Conservation (phyloP, 2,888 invertebrate genomes). For the Agonopterix subpropinquella region DNA sequence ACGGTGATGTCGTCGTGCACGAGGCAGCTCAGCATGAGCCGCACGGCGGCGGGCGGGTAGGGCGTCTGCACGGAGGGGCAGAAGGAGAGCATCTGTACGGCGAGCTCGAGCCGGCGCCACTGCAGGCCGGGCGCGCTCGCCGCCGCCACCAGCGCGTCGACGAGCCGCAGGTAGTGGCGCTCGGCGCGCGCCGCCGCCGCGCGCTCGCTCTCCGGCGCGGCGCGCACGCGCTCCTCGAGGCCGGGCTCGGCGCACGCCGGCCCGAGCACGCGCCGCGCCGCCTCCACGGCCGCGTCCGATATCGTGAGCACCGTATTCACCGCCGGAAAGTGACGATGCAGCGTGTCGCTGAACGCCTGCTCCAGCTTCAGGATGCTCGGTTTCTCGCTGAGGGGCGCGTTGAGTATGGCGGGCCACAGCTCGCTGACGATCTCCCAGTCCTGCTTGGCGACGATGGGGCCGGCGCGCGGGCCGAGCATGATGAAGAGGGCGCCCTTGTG, state of each 20-base stretch:
- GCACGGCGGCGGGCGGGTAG: slow-evolving; percentile 78
- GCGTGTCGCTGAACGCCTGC: slow-evolving; percentile 67
- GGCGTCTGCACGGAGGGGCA: slow-evolving; percentile 82
- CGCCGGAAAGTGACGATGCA: slow-evolving; percentile 78
- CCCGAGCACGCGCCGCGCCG: slow-evolving; percentile 64
- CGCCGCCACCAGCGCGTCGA: slow-evolving; percentile 2
- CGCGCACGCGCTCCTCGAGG: slow-evolving; percentile 16
- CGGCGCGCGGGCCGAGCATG: slow-evolving; percentile 79
- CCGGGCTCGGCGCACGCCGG: slow-evolving; percentile 34
- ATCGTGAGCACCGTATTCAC: slow-evolving; percentile 76
- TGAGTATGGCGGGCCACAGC: slow-evolving; percentile 87
- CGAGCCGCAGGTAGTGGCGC: slow-evolving; percentile 5
- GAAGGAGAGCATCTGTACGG: slow-evolving; percentile 82
- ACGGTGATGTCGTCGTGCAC: slow-evolving; percentile 88
- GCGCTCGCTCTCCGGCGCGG: slow-evolving; percentile 2
- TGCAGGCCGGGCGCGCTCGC: slow-evolving; percentile 5
- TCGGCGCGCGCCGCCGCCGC: slow-evolving; percentile 1
- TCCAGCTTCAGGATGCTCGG: slow-evolving; percentile 83
- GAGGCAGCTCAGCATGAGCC: slow-evolving; percentile 78
- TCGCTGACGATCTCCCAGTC: slow-evolving; percentile 84
- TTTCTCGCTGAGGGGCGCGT: slow-evolving; percentile 90
- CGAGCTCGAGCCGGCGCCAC: slow-evolving; percentile 88
- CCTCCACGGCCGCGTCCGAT: slow-evolving; percentile 63
- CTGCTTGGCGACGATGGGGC: slow-evolving; percentile 80
- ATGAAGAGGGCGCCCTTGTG: slow-evolving; percentile 85